phyloP scores from a whole-genome alignment of 2,888 invertebrate species.

The Tupiocoris notatus region DNA sequence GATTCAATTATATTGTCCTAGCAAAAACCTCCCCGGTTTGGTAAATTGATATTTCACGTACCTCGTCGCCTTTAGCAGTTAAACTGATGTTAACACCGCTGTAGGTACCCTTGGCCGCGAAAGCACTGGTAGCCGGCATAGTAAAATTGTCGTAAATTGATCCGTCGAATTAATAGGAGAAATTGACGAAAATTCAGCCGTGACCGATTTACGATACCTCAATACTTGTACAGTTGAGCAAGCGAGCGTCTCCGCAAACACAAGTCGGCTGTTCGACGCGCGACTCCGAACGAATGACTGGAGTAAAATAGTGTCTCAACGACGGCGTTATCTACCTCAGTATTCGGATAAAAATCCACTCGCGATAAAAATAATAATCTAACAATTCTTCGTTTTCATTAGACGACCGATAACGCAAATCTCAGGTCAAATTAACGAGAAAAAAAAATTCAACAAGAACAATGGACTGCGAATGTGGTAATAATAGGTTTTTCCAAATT shows the following conservation, averaged over 20 bases:
- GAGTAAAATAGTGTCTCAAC: not conserved
- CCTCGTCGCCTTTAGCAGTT: not conserved
- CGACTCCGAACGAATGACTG: not conserved
- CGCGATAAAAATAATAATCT: not conserved
- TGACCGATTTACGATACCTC: not conserved
- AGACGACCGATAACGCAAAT: not conserved
- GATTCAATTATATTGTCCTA: too few species aligned
- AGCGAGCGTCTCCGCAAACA: too few species aligned
- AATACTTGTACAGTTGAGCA: too few species aligned
- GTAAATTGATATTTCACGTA: not conserved
- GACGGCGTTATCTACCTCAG: not conserved
- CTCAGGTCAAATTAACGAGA: not conserved
- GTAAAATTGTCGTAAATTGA: not conserved
- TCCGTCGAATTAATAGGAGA: not conserved
- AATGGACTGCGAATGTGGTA: too few species aligned
- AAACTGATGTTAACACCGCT: conserved; percentile 25
- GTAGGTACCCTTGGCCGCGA: conserved; percentile 5
- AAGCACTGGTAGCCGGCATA: not conserved
- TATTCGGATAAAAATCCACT: not conserved
- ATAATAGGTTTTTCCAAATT: too few species aligned
- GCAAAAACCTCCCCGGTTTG: too few species aligned
- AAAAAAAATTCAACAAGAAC: not conserved
- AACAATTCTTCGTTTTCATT: not conserved
- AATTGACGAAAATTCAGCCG: not conserved
- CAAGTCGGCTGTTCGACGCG: not conserved